phyloP scores from a whole-genome alignment of 2,113 vertebrate species.

The Penelope pileata region DNA sequence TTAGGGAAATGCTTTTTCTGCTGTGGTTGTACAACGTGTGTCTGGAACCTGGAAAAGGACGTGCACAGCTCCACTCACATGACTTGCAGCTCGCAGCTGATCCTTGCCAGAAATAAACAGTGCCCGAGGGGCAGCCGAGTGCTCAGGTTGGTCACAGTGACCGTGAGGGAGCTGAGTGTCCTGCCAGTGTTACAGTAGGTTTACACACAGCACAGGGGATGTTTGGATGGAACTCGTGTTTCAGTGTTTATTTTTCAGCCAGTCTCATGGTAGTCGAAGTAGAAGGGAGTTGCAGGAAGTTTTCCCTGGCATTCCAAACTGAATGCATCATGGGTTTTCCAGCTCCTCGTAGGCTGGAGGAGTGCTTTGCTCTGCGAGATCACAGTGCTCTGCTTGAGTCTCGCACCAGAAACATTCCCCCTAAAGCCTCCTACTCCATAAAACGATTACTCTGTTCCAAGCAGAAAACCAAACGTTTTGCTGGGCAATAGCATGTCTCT shows the following conservation, averaged over 20 bases:
- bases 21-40: neutral
- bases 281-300: neutral
- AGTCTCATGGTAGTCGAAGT: neutral
- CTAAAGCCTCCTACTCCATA: neutral
- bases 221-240: neutral
- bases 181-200: neutral
- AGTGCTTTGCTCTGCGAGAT: neutral
- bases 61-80: rapidly evolving
- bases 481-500: neutral
- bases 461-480: neutral
- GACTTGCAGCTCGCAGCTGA: neutral
- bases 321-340: neutral
- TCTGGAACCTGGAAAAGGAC: neutral
- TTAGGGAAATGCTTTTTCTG: neutral
- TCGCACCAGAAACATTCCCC: neutral
- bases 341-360: neutral
- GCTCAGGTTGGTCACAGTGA: neutral
- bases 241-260: neutral
- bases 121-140: neutral
- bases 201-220: neutral
- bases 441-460: neutral
- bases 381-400: neutral
- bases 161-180: neutral
- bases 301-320: neutral
- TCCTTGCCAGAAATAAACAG: neutral